Evolutionary conservation across 2,888 invertebrate species (phyloP).

Genomic region (Drosophila borealis): DNA sequence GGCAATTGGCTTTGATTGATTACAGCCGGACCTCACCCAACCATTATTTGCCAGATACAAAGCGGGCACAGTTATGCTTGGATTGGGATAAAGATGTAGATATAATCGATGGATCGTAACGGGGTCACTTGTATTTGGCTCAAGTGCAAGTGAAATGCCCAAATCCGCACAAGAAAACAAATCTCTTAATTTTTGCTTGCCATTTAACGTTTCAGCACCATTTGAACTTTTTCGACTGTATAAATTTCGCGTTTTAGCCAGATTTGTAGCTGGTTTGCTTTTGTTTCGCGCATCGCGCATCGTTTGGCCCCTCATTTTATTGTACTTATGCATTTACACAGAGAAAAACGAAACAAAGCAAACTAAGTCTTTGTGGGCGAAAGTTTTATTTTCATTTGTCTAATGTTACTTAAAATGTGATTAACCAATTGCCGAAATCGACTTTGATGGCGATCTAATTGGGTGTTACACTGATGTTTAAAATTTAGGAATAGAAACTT

Average conservation of each 20-base stretch:
- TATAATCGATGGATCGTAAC: conserved; percentile 46
- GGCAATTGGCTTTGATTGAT: conserved; percentile 66
- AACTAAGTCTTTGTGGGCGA: too few relatives aligned
- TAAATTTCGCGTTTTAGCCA: neutral
- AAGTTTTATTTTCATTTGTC: too few relatives aligned
- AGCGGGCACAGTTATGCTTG: conserved; percentile 37
- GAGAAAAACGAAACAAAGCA: neutral
- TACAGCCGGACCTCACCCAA: conserved; percentile 59
- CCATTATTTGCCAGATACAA: conserved; percentile 53
- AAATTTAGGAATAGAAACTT: too few relatives aligned
- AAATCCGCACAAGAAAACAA: neutral
- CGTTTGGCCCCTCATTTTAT: neutral
- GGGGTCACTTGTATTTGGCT: conserved; percentile 64
- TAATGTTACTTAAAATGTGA: too few relatives aligned
- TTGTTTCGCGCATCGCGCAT: conserved; percentile 2
- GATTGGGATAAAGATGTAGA: conserved; percentile 35
- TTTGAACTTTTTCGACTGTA: conserved; percentile 53
- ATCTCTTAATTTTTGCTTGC: conserved; percentile 3
- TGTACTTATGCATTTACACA: conserved; percentile 10
- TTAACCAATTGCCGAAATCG: too few relatives aligned
- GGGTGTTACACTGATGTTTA: too few relatives aligned
- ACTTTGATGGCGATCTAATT: too few relatives aligned
- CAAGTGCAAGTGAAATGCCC: conserved; percentile 68
- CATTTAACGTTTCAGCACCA: conserved; percentile 23
- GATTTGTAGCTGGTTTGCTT: conserved; percentile 15